Evolutionary conservation across 2,797 vertebrate genomes (phyloP).

Genomic region (Bufotes viridis): DNA sequence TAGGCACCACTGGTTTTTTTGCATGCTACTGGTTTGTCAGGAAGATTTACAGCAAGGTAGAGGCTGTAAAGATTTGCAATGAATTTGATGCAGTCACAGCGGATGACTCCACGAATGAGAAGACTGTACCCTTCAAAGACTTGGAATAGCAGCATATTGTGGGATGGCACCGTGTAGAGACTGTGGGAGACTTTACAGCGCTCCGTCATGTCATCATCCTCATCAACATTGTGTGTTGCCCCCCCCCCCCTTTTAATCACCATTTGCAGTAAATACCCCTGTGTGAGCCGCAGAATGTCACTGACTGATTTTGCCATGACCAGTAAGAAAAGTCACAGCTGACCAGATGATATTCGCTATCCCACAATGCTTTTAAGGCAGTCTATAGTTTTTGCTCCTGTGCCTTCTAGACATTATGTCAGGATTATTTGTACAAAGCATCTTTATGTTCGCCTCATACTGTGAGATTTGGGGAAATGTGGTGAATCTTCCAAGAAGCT

Average conservation of each 20-base stretch:
- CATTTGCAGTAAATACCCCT: constrained; percentile 28
- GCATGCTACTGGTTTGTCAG: constrained; percentile 77
- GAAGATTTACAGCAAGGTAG: constrained; percentile 76
- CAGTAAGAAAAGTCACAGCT: constrained; percentile 1
- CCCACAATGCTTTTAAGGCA: constrained; percentile 35
- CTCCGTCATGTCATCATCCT: not conserved
- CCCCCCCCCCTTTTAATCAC: not conserved
- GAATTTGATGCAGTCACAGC: not conserved
- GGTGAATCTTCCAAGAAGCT: not conserved
- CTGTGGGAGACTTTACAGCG: constrained; percentile 43
- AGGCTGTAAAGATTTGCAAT: constrained; percentile 67
- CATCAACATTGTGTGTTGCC: too few species aligned
- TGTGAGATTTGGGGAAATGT: not conserved
- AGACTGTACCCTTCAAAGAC: constrained; percentile 60
- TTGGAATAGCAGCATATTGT: constrained; percentile 52
- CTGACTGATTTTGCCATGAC: not conserved
- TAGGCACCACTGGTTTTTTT: constrained; percentile 76
- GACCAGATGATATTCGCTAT: constrained; percentile 19
- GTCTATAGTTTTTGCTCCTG: constrained; percentile 27
- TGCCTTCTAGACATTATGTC: constrained; percentile 41
- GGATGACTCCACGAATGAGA: not conserved
- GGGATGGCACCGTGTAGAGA: constrained; percentile 54
- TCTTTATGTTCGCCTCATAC: not conserved
- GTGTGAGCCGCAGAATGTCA: not conserved
- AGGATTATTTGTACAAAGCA: constrained; percentile 31